A percentile compares a stretch with the other conserved stretches of the same genome.
phyloP scores from a whole-genome alignment of 2,888 invertebrate species.

The Watsonalla binaria region DNA sequence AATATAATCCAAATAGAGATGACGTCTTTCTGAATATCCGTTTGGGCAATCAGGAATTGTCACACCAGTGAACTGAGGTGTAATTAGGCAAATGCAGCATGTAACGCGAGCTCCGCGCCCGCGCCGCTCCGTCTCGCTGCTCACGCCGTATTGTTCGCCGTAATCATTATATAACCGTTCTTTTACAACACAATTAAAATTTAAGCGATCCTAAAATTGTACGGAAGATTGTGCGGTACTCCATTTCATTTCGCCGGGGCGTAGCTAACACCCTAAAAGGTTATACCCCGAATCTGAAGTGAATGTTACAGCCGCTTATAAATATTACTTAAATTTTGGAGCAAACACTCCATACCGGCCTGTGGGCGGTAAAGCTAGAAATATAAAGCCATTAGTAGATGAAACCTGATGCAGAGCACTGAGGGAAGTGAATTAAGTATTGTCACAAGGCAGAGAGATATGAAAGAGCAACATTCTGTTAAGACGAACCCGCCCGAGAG shows the following conservation, averaged over 20 bases:
- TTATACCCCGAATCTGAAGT: slow-evolving; percentile 45
- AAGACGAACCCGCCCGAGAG: slow-evolving; percentile 35
- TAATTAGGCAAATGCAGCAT: slow-evolving; percentile 75
- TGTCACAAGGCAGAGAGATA: slow-evolving; percentile 26
- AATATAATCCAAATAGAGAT: slow-evolving; percentile 46
- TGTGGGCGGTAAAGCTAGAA: slow-evolving; percentile 23
- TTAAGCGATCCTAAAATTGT: slow-evolving; percentile 72
- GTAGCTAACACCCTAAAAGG: slow-evolving; percentile 47
- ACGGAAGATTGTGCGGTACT: slow-evolving; percentile 56
- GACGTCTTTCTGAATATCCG: slow-evolving; percentile 53
- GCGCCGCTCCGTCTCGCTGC: slow-evolving; percentile 20
- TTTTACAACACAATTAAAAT: slow-evolving; percentile 76
- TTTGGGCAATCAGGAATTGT: slow-evolving; percentile 68
- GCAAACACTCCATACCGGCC: slow-evolving; percentile 17
- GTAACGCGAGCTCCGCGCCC: slow-evolving; percentile 48
- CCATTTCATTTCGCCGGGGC: slow-evolving; percentile 61
- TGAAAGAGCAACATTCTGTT: slow-evolving; percentile 36
- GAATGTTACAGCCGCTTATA: slow-evolving; percentile 30
- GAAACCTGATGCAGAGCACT: slow-evolving; percentile 25
- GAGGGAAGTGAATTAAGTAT: slow-evolving; percentile 34
- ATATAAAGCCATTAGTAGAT: slow-evolving; percentile 36
- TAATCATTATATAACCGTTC: slow-evolving; percentile 74
- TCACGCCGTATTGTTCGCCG: slow-evolving; percentile 60
- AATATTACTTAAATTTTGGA: slow-evolving; percentile 30
- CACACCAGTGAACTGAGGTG: slow-evolving; percentile 63